phyloP scores from a whole-genome alignment of 1,140 invertebrate species.

The Eueides isabella region DNA sequence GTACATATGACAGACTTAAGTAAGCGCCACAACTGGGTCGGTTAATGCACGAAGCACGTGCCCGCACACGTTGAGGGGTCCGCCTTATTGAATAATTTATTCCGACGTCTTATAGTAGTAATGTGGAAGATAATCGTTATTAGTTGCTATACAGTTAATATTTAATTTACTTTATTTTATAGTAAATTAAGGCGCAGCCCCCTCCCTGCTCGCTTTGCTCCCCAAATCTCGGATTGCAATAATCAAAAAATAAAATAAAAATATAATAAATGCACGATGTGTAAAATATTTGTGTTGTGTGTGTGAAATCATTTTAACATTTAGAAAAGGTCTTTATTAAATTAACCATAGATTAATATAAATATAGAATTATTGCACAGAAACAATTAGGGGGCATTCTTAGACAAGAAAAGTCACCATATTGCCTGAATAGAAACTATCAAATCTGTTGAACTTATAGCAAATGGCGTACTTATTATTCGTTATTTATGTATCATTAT shows the following conservation, averaged over 20 bases:
- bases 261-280: too few species aligned
- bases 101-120: slow-evolving; percentile 23
- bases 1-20: slow-evolving; percentile 30
- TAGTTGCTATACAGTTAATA: neutral
- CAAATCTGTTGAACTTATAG: too few species aligned
- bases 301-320: too few species aligned
- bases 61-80: slow-evolving; percentile 34
- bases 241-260: too few species aligned
- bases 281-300: too few species aligned
- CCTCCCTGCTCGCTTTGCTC: too few species aligned
- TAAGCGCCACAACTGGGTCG: slow-evolving; percentile 33
- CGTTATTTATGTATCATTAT: slow-evolving; percentile 19
- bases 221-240: too few species aligned
- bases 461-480: too few species aligned
- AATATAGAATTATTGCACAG: neutral
- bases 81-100: slow-evolving; percentile 46
- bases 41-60: slow-evolving; percentile 41
- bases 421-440: neutral
- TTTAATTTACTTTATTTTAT: neutral
- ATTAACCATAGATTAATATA: too few species aligned
- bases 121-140: slow-evolving; percentile 5
- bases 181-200: too few species aligned
- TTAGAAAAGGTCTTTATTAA: too few species aligned
- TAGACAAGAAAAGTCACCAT: too few species aligned
- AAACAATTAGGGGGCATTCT: neutral